These are phyloP conservation scores for Taenioides sp. DNA, from an alignment of 2,797 vertebrate genomes.

Conservation along the genomic window DNA sequence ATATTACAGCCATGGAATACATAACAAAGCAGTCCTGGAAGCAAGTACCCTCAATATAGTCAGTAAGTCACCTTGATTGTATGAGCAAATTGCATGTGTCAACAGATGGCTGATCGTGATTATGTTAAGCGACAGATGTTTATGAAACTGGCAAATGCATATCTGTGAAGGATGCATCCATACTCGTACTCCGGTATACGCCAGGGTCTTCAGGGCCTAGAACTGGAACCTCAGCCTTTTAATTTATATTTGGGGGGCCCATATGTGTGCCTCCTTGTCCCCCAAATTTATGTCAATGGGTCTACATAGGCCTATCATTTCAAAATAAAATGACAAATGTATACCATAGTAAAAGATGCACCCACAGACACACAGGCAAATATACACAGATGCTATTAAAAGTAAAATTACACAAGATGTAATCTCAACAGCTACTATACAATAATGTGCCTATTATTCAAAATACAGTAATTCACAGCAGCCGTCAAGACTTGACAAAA, in stretches of 20 bases:
- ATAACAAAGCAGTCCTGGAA: constrained; percentile 51
- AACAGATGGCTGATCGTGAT: not conserved
- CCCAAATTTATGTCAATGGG: too few relatives aligned
- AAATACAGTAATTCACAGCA: not conserved
- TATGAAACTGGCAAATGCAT: not conserved
- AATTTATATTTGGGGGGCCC: too few relatives aligned
- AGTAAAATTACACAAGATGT: not conserved
- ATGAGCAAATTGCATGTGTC: not conserved
- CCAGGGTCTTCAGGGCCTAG: too few relatives aligned
- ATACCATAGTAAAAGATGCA: too few relatives aligned
- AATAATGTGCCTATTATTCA: not conserved
- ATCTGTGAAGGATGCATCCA: not conserved
- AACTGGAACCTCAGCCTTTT: too few relatives aligned
- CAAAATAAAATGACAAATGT: too few relatives aligned
- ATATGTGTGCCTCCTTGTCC: too few relatives aligned
- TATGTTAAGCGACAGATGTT: too few relatives aligned
- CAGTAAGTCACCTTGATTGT: constrained; percentile 64
- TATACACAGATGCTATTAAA: not conserved
- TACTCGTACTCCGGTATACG: not conserved
- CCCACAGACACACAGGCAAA: too few relatives aligned
- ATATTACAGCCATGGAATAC: constrained; percentile 30
- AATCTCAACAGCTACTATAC: not conserved
- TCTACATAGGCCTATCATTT: too few relatives aligned
- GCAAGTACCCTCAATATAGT: constrained; percentile 74
- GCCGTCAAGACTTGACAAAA: not conserved